Evolutionary conservation across 2,113 vertebrate genomes (phyloP).

Genomic region (human (Homo sapiens)): GRCh38 chr19:45945001-45945500

Average conservation of each 20-base stretch:
- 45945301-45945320: no score
- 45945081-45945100: neutral
- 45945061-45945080: neutral
- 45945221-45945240: neutral
- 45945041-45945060: neutral
- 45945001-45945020: constrained; percentile 36
- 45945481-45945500: no score
- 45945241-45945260: neutral
- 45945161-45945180: neutral
- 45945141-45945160: neutral
- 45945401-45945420: neutral
- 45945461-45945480: no score
- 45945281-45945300: no score
- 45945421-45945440: no score
- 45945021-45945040: neutral
- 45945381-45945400: neutral
- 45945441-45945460: no score
- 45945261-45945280: no score
- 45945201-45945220: neutral
- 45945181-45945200: neutral
- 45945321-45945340: neutral
- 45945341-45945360: constrained; percentile 26
- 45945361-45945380: neutral
- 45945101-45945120: neutral
- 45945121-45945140: neutral